Base-by-base conservation (phyloP, 2,113 vertebrate genomes). In the Falco punctatus region DNA sequence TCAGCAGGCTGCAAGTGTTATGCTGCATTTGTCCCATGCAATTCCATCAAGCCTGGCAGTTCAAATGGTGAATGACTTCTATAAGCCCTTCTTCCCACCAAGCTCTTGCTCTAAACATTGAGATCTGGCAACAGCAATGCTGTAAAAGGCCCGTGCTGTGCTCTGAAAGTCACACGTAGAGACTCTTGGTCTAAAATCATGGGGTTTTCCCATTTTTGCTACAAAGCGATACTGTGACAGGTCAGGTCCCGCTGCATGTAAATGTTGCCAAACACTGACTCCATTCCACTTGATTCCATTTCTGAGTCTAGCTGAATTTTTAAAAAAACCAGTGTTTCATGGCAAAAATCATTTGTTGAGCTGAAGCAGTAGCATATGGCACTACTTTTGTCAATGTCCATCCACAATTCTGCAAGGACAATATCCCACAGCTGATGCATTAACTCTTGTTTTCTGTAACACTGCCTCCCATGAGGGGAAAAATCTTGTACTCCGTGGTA, bases 161-260 rank as follows among this genome's bases (percentile, higher is more conserved):
- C 59, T 92, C 57, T 35, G 57, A 65, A 93, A 93, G 61, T 64
- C 65, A 75, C 44, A 61, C 44, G 4, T 19, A 23, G 69, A 1
- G 2, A 74, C 61, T 79, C 35, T 17, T 44, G 5, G 51, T 75
- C 80, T 78, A 67, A 81, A 92, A 74, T 86, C 28, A 3, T 17
- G 24, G 61, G 93, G 87, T 54, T 78, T 81, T 88, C 75, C 81
- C 42, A 9, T 70, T 55, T 55, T 92, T 78, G 35, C n/a, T 74
- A 35, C 75, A 84, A 67, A 90, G 38, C 0, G 0, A 54, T n/a
- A 24, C 21, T 0, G 0, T 83, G 86, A 75, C 80, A 86, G 51
- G 61, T 93, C 90, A 94, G 67, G 55, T 78, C 81, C 73, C 91
- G 22, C 28, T 57, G 49, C 35, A 15, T 5, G 13, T 57, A 69